Percentiles rank a stretch among this genome's conserved stretches.
phyloP scores from a whole-genome alignment of 2,888 invertebrate species.

The Dicroscelio sp. region DNA sequence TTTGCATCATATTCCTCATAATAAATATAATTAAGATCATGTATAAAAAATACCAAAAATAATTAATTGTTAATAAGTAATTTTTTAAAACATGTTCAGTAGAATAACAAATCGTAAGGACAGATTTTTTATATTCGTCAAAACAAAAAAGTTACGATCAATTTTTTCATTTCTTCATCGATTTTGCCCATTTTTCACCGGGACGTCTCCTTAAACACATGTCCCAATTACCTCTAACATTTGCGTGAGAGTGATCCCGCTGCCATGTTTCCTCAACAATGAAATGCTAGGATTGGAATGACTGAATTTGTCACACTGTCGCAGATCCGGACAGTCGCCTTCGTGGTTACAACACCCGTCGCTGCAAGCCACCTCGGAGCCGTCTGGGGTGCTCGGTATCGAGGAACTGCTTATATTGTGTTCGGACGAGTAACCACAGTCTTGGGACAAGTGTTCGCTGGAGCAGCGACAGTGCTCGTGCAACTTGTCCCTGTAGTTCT shows the following conservation, averaged over 20 bases:
- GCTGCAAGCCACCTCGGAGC: constrained; percentile 97
- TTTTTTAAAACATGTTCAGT: neutral
- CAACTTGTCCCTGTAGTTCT: constrained; percentile 91
- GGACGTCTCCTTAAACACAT: neutral
- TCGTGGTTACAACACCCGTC: constrained; percentile 97
- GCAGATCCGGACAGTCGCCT: constrained; percentile 90
- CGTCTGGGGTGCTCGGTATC: constrained; percentile 96
- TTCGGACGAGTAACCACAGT: constrained; percentile 97
- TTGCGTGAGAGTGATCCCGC: constrained; percentile 94
- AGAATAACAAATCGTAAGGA: no score
- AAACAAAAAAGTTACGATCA: no score
- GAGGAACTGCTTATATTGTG: constrained; percentile 96
- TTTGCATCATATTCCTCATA: no score
- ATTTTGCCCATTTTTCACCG: no score
- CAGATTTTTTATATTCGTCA: no score
- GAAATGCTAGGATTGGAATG: constrained; percentile 89
- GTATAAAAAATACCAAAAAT: no score
- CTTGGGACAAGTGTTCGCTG: constrained; percentile 94
- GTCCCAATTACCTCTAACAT: constrained; percentile 94
- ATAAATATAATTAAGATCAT: no score
- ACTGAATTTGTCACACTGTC: constrained; percentile 87
- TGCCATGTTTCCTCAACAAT: constrained; percentile 90
- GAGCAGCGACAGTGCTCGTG: constrained; percentile 93
- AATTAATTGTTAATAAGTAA: neutral
- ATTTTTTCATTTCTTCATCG: no score